phyloP scores from a whole-genome alignment of 2,113 vertebrate genomes.

The Chaetodon auriga region DNA sequence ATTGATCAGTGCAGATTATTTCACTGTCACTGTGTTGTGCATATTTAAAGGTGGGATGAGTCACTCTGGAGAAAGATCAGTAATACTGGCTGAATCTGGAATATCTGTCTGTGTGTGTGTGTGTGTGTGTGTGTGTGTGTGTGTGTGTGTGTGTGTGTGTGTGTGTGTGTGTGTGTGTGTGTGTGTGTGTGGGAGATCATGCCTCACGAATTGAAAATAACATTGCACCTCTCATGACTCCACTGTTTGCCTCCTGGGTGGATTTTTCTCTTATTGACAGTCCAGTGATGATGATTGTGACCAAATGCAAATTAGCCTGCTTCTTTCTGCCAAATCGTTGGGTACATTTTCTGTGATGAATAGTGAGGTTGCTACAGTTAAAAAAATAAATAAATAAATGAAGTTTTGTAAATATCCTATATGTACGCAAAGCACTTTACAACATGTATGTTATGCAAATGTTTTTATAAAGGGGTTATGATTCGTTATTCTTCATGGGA shows the following conservation, averaged over 20 bases:
- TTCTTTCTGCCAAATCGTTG: constrained; percentile 39
- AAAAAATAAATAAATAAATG: neutral
- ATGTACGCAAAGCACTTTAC: constrained; percentile 81
- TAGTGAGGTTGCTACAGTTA: constrained; percentile 18
- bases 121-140: too few species aligned
- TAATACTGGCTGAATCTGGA: too few species aligned
- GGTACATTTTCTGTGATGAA: constrained; percentile 55
- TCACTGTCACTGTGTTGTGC: neutral
- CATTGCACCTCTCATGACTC: neutral
- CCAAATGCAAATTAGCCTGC: constrained; percentile 39
- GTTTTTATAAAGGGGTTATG: constrained; percentile 6
- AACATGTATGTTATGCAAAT: constrained; percentile 63
- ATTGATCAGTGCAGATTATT: too few species aligned
- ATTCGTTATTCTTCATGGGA: neutral
- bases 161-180: too few species aligned
- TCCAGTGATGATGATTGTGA: constrained; percentile 2
- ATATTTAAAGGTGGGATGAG: neutral
- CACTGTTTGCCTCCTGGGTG: neutral
- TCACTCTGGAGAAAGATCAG: too few species aligned
- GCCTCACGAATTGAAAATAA: neutral
- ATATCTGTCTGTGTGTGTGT: too few species aligned
- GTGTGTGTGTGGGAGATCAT: neutral
- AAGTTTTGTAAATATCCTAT: constrained; percentile 61
- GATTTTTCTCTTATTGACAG: neutral
- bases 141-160: too few species aligned